Conservation (phyloP, 2,888 invertebrate species). For the Lepidonotus clava region DNA sequence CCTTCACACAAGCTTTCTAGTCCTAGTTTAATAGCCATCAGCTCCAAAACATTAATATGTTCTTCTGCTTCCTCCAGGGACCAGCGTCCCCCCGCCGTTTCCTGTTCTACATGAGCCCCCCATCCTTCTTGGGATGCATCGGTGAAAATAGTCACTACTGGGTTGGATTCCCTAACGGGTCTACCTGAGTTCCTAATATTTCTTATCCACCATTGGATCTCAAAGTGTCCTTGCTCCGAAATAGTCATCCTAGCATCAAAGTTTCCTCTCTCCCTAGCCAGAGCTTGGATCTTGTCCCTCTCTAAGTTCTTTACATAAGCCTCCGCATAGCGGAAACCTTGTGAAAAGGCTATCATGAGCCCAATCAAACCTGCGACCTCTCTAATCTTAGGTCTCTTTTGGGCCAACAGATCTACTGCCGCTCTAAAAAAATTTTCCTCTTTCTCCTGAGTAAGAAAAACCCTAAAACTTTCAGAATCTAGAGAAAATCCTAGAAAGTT, state of each 20-base stretch:
- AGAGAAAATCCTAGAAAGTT: background rate
- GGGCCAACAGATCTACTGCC: background rate
- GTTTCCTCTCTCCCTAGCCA: background rate
- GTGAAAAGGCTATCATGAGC: background rate
- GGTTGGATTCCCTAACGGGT: background rate
- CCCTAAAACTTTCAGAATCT: background rate
- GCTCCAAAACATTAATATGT: background rate
- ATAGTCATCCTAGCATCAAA: background rate
- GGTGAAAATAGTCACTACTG: background rate
- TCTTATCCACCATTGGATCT: background rate
- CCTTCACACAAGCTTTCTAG: background rate
- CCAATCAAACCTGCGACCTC: background rate
- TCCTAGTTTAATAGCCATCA: background rate
- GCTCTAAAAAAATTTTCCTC: background rate
- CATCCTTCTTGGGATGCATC: background rate
- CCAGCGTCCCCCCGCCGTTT: background rate
- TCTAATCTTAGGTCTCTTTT: background rate
- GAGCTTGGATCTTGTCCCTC: background rate
- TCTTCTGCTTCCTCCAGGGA: background rate
- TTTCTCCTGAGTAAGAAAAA: background rate
- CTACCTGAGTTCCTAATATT: background rate
- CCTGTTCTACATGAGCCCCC: background rate
- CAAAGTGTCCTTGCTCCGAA: background rate
- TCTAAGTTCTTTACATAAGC: background rate
- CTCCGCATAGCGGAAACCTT: background rate